Conservation (phyloP, 2,888 invertebrate genomes). For the Spodoptera littoralis region DNA sequence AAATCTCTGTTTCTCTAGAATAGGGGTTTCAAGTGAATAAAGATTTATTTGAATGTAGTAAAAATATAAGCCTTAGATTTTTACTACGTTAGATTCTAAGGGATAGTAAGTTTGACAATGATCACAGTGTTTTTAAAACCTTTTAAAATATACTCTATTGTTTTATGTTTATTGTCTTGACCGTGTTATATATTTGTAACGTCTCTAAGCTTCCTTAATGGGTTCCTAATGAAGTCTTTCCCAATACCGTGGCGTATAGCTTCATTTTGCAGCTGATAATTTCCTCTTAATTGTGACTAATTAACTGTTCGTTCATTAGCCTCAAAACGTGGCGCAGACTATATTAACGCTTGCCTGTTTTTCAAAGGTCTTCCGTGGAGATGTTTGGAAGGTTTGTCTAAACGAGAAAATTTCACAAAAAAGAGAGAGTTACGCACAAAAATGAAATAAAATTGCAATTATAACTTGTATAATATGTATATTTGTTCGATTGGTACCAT, state of each 20-base stretch:
- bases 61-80: neutral
- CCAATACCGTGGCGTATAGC: conserved; percentile 32
- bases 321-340: conserved; percentile 81
- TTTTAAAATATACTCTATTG: neutral
- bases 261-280: conserved; percentile 46
- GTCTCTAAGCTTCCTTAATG: conserved; percentile 34
- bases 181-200: conserved; percentile 17
- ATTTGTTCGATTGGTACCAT: conserved; percentile 77
- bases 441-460: conserved; percentile 71
- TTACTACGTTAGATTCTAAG: no score
- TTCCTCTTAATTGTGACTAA: conserved; percentile 63
- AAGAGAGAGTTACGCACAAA: conserved; percentile 82
- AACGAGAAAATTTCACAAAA: conserved; percentile 81
- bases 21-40: neutral
- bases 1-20: neutral
- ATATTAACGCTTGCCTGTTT: conserved; percentile 85
- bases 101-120: neutral
- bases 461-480: conserved; percentile 62
- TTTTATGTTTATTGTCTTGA: conserved; percentile 11
- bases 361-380: conserved; percentile 91
- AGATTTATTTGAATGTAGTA: neutral
- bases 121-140: conserved; percentile 1
- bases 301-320: conserved; percentile 71
- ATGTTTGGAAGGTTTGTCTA: conserved; percentile 91
- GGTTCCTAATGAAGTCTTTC: conserved; percentile 31